Evolutionary conservation across 2,113 vertebrate genomes (phyloP), one percentile per base, ranked within the genome.

Genomic region (Gallinago media): DNA sequence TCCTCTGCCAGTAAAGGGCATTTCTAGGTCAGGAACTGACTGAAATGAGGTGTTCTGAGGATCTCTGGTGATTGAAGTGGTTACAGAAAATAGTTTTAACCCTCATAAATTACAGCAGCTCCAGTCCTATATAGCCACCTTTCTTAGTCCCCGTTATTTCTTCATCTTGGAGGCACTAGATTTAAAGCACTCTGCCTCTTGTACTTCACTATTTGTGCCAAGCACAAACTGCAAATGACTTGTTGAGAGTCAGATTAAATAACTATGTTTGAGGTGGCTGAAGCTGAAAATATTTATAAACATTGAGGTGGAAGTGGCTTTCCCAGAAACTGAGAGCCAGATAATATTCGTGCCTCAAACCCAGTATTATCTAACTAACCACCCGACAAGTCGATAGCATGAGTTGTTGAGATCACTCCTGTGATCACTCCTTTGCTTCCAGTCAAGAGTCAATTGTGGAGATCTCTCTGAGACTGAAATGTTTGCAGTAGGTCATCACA

Each of bases 261-360:
- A 74, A 15, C n/a, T 44, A 27, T 1, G 6, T 54, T 3, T 62
- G 54, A 84, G 19, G 32, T 61, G 23, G 27, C 38, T 89, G 81
- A 85, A 85, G 47, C 34, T 61, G 74, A 71, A 91, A 81, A n/a
- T 32, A 52, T 42, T 94, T 89, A 20, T 58, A 79, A 93, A 79
- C 5, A 0, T n/a, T 34, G 42, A 56, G 54, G n/a, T 15, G 32
- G 50, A 89, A 66, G 62, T 44, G 46, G 13, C 3, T 90, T 4
- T 70, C 34, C 13, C 18, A 77, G 44, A 79, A 81, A 74, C 82
- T 8, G 31, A 90, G 46, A 36, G 13, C 52, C 61, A 49, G n/a
- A 13, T 65, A 82, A 54, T 52, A 29, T 5, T 85, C 20, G 0
- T 21, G 22, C 22, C 40, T 85, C 66, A 42, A 83, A 91, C 2